Evolutionary conservation across 2,888 invertebrate species (phyloP).

Genomic region (Anagyrus pseudococci): DNA sequence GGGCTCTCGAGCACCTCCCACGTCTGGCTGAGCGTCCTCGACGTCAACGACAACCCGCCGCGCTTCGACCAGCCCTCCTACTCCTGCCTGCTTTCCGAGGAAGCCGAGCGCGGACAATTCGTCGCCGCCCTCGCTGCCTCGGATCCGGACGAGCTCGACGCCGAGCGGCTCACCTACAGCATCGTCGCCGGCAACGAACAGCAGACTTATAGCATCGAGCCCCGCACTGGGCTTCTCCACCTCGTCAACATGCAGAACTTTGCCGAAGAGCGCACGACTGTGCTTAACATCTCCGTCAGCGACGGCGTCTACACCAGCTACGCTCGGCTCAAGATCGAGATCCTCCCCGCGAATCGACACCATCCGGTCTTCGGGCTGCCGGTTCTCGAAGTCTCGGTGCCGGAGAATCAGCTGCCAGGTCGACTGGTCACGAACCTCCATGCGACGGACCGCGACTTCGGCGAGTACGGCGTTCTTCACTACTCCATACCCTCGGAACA

Average conservation of each 20-base stretch:
- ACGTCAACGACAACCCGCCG: slow-evolving; percentile 92
- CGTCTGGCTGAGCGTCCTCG: slow-evolving; percentile 83
- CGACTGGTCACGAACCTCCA: slow-evolving; percentile 75
- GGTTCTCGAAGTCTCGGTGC: slow-evolving; percentile 79
- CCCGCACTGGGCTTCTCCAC: slow-evolving; percentile 69
- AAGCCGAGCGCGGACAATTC: slow-evolving; percentile 85
- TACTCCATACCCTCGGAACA: slow-evolving; percentile 82
- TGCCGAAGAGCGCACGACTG: slow-evolving; percentile 70
- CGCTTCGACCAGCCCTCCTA: slow-evolving; percentile 83
- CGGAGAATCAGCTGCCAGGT: slow-evolving; percentile 82
- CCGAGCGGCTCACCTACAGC: slow-evolving; percentile 80
- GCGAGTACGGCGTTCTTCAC: slow-evolving; percentile 75
- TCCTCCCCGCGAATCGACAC: slow-evolving; percentile 79
- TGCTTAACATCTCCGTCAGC: slow-evolving; percentile 91
- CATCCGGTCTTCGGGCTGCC: slow-evolving; percentile 81
- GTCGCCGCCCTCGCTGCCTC: slow-evolving; percentile 87
- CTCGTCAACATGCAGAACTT: slow-evolving; percentile 79
- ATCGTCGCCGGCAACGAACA: slow-evolving; percentile 83
- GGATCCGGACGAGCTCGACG: slow-evolving; percentile 80
- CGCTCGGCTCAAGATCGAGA: slow-evolving; percentile 79
- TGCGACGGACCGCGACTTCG: slow-evolving; percentile 84
- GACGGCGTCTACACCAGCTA: slow-evolving; percentile 95
- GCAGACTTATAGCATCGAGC: slow-evolving; percentile 75
- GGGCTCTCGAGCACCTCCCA: slow-evolving; percentile 81
- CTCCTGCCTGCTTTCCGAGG: slow-evolving; percentile 78